Evolutionary conservation across 2,888 invertebrate species (phyloP).

Genomic region (Drosophila fungiperda): DNA sequence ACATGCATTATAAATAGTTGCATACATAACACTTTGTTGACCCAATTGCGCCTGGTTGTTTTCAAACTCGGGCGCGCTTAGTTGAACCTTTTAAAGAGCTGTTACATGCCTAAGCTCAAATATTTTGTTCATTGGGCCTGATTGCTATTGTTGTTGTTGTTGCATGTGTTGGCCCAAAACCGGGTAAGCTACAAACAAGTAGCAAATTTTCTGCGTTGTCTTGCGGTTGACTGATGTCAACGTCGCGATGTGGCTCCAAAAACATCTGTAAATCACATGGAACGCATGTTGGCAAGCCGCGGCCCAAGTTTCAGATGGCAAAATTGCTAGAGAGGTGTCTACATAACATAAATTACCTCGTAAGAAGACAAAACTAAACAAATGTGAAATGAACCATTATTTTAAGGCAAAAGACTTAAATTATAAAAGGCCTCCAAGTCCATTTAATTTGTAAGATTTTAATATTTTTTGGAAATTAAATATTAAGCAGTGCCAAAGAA

Average conservation of each 20-base stretch:
- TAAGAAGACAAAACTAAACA: constrained; percentile 22
- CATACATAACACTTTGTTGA: constrained; percentile 76
- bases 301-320: constrained; percentile 4
- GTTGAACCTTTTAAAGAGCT: constrained; percentile 78
- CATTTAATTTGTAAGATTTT: not conserved
- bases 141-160: constrained; percentile 9
- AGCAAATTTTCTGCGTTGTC: constrained; percentile 55
- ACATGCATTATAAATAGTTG: constrained; percentile 66
- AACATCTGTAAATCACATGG: constrained; percentile 53
- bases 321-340: constrained; percentile 25
- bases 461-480: not conserved
- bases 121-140: constrained; percentile 48
- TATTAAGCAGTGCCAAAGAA: not conserved
- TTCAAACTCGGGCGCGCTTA: constrained; percentile 60
- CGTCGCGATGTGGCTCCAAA: constrained; percentile 19
- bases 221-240: constrained; percentile 33
- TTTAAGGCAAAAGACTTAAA: not conserved
- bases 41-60: constrained; percentile 62
- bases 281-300: constrained; percentile 55
- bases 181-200: constrained; percentile 52
- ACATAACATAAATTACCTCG: constrained; percentile 16
- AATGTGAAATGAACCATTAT: not conserved
- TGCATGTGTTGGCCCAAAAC: constrained; percentile 31
- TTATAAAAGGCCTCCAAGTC: not conserved
- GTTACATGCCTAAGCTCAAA: constrained; percentile 67